Conservation (phyloP, 2,888 invertebrate genomes). For the Drosophila aldrichi region DNA sequence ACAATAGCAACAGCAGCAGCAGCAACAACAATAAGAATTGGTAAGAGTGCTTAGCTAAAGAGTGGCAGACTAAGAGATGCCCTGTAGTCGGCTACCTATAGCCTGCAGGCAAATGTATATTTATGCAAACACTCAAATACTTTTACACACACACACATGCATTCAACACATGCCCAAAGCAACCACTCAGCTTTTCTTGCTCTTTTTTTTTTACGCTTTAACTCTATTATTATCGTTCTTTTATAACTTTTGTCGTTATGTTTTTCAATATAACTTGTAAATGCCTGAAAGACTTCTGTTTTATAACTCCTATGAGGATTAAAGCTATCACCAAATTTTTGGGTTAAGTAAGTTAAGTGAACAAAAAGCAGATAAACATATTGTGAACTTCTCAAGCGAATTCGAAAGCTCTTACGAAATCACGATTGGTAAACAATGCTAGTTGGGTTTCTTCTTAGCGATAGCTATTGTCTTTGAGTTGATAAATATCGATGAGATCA, state of each 20-base stretch:
- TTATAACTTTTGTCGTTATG: neutral
- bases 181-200: neutral
- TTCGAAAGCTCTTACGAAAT: neutral
- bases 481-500: neutral
- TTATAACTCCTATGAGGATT: neutral
- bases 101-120: neutral
- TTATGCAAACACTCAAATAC: neutral
- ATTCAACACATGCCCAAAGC: neutral
- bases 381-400: neutral
- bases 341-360: neutral
- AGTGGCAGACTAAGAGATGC: slow-evolving; percentile 5
- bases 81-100: slow-evolving; percentile 3
- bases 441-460: neutral
- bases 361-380: neutral
- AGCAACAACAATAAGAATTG: slow-evolving; percentile 28
- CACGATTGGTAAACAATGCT: neutral
- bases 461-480: neutral
- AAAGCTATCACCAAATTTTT: neutral
- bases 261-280: neutral
- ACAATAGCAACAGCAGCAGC: slow-evolving; percentile 44
- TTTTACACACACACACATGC: neutral
- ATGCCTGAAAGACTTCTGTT: neutral
- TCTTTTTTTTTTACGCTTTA: neutral
- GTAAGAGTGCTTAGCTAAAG: slow-evolving; percentile 1
- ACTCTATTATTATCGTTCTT: neutral